A percentile compares a stretch with the other conserved stretches of the same genome.
Conservation (phyloP, 1,140 invertebrate species). For the Euwallacea similis region DNA sequence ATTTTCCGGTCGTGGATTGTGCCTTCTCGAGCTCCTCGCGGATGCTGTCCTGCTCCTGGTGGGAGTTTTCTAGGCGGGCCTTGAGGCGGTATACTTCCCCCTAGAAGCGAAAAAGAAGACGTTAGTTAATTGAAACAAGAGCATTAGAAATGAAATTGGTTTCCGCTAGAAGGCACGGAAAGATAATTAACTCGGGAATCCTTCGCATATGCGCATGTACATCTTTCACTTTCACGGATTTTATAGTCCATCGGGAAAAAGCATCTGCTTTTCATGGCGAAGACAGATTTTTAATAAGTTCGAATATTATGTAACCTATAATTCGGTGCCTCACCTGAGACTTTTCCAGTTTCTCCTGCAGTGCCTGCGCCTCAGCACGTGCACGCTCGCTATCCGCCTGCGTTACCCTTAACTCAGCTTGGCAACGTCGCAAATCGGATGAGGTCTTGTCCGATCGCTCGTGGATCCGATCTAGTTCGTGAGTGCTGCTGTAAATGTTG, state of each 20-base stretch:
- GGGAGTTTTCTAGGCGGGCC: constrained; percentile 90
- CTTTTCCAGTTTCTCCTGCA: constrained; percentile 92
- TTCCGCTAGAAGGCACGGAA: not conserved
- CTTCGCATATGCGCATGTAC: too few species aligned
- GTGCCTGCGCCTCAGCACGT: constrained; percentile 75
- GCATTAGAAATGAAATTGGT: not conserved
- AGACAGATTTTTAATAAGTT: too few species aligned
- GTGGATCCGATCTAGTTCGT: constrained; percentile 66
- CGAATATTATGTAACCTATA: too few species aligned
- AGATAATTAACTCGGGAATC: not conserved
- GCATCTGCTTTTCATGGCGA: too few species aligned
- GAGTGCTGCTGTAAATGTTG: constrained; percentile 57
- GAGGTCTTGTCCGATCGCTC: constrained; percentile 84
- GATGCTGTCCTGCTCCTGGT: constrained; percentile 88
- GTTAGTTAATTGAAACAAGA: too few species aligned
- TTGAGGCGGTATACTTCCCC: constrained; percentile 92
- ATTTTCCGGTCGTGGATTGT: constrained; percentile 71
- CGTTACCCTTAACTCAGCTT: constrained; percentile 82
- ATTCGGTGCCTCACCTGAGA: constrained; percentile 62
- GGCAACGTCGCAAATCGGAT: constrained; percentile 80
- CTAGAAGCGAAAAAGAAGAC: constrained; percentile 5
- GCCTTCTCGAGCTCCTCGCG: constrained; percentile 87
- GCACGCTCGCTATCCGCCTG: constrained; percentile 85
- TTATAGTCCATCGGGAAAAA: too few species aligned
- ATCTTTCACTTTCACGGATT: too few species aligned